Conservation (phyloP, 2,113 vertebrate species). For the Grus americana region DNA sequence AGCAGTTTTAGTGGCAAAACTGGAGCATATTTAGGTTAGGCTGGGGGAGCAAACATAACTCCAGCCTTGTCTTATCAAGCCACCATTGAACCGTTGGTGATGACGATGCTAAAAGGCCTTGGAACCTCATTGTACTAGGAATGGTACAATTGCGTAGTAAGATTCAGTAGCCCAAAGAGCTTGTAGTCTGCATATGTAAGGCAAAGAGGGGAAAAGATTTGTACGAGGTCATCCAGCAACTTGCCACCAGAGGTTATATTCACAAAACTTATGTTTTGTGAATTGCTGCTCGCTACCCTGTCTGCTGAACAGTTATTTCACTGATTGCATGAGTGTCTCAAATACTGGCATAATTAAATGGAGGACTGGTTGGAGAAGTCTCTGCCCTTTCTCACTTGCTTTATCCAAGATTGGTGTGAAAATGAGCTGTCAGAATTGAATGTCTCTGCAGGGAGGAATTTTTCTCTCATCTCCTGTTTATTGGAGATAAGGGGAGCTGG, state of each 20-base stretch:
- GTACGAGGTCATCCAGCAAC: not conserved
- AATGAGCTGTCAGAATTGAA: not conserved
- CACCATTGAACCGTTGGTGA: not conserved
- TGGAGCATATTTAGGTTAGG: not conserved
- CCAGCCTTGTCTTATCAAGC: not conserved
- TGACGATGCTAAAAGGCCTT: not conserved
- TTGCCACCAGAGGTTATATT: not conserved
- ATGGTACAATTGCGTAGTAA: not conserved
- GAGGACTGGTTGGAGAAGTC: not conserved
- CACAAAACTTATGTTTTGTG: not conserved
- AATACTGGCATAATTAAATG: not conserved
- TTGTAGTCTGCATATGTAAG: not conserved
- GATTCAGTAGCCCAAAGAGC: not conserved
- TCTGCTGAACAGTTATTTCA: not conserved
- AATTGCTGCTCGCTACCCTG: not conserved
- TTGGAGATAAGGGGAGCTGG: not conserved
- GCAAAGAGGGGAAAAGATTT: not conserved
- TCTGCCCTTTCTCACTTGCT: slow-evolving; percentile 1
- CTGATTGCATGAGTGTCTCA: not conserved
- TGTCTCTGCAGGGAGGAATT: not conserved
- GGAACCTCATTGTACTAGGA: not conserved
- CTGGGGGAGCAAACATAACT: not conserved
- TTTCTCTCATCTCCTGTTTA: slow-evolving; percentile 41
- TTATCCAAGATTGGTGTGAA: not conserved
- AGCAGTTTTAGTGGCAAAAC: not conserved